Evolutionary conservation across 2,797 vertebrate genomes (phyloP).

Genomic region (Buphagus erythrorhynchus): DNA sequence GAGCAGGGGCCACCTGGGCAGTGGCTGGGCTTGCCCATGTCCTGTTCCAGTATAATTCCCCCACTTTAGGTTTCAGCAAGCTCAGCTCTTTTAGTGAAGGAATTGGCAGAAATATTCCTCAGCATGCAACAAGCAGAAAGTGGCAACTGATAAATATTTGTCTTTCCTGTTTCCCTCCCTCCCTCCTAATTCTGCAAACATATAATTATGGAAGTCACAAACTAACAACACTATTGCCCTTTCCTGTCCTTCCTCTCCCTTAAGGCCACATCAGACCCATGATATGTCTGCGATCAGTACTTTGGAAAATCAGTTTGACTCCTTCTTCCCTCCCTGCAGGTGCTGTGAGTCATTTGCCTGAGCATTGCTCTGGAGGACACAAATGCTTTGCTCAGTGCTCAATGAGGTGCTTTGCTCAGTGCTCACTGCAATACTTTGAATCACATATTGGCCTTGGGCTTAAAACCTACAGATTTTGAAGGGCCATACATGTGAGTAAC

Average conservation of each 20-base stretch:
- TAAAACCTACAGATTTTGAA: background rate
- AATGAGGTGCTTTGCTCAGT: background rate
- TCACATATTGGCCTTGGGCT: background rate
- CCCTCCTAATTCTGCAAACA: background rate
- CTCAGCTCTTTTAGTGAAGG: background rate
- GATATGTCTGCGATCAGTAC: background rate
- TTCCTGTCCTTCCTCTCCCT: background rate
- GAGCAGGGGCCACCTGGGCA: background rate
- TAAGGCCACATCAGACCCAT: background rate
- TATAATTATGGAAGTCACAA: background rate
- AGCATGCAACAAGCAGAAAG: background rate
- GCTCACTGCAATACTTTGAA: background rate
- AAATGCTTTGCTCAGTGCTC: background rate
- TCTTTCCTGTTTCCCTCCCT: background rate
- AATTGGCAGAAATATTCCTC: background rate
- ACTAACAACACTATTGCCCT: background rate
- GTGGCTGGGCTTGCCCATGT: background rate
- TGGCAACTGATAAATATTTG: background rate
- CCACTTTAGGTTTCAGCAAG: background rate
- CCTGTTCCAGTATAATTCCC: background rate
- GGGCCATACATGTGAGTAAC: background rate
- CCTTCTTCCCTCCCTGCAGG: constrained; percentile 19
- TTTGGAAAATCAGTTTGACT: constrained; percentile 49
- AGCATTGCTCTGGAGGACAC: background rate
- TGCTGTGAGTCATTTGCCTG: constrained; percentile 23